These are phyloP conservation scores for Drosophila ananassae DNA, from an alignment of 1,140 invertebrate species.

Conservation along the genomic window DNA sequence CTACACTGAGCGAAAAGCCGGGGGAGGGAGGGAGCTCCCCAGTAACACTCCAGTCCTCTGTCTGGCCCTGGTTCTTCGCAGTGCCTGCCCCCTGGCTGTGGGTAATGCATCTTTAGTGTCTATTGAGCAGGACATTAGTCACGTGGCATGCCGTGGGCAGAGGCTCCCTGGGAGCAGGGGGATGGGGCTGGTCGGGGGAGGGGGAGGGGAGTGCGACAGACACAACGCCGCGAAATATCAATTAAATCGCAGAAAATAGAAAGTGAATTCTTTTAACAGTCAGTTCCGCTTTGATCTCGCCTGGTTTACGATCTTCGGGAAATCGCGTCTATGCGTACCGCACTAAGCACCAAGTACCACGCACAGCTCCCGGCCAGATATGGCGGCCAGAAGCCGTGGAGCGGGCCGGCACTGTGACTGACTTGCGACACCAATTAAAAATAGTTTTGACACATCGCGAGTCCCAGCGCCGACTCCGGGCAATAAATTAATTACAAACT, in stretches of 20 bases:
- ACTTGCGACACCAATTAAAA: constrained; percentile 68
- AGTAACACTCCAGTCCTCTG: too few relatives aligned
- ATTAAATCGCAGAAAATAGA: constrained; percentile 72
- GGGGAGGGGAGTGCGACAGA: constrained; percentile 4
- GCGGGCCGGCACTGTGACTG: constrained; percentile 1
- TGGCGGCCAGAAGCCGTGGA: neutral
- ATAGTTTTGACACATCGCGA: constrained; percentile 77
- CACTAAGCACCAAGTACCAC: neutral
- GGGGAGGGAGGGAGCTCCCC: neutral
- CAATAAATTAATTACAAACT: constrained; percentile 79
- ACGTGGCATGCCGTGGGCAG: constrained; percentile 48
- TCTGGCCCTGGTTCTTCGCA: neutral
- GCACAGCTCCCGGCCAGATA: neutral
- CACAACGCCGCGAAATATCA: constrained; percentile 70
- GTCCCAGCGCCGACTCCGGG: constrained; percentile 54
- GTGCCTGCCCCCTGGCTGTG: neutral
- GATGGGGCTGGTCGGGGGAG: neutral
- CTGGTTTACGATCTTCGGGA: constrained; percentile 66
- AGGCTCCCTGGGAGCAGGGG: neutral
- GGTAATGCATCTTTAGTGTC: constrained; percentile 81
- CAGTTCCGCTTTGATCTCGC: constrained; percentile 64
- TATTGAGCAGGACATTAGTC: constrained; percentile 82
- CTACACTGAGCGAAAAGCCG: neutral
- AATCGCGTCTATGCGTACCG: constrained; percentile 1
- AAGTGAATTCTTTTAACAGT: constrained; percentile 60